A percentile compares a stretch with the other conserved stretches of the same genome.
These are phyloP conservation scores for Euclidia mi DNA, from an alignment of 2,888 invertebrate species.

Conservation along the genomic window DNA sequence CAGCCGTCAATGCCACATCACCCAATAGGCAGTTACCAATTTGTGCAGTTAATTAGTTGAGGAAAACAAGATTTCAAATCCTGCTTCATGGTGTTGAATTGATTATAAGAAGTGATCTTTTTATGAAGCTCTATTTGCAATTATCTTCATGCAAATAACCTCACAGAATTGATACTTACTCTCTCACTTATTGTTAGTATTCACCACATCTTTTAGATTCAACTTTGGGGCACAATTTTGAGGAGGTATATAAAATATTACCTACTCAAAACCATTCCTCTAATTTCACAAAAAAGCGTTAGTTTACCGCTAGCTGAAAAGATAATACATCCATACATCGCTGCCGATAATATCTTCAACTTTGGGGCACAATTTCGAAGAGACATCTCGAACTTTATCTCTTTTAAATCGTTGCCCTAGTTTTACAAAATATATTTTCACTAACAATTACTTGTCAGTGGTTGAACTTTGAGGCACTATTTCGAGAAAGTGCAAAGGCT, in stretches of 20 bases:
- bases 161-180: background rate
- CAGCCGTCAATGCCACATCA: too few relatives aligned
- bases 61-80: too few relatives aligned
- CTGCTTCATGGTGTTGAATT: too few relatives aligned
- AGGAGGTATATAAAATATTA: background rate
- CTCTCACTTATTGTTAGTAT: background rate
- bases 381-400: background rate
- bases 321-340: background rate
- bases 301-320: constrained; percentile 1
- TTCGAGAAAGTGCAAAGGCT: background rate
- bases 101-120: too few relatives aligned
- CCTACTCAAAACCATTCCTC: constrained; percentile 5
- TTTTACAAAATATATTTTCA: constrained; percentile 6
- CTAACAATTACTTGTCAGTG: too few relatives aligned
- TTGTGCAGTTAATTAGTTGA: too few relatives aligned
- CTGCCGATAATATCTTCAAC: constrained; percentile 1
- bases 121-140: too few relatives aligned
- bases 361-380: constrained; percentile 7
- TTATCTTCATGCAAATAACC: too few relatives aligned
- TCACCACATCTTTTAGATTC: background rate
- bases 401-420: constrained; percentile 12
- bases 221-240: background rate
- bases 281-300: constrained; percentile 1
- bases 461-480: too few relatives aligned
- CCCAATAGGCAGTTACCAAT: too few relatives aligned